phyloP scores from a whole-genome alignment of 2,888 invertebrate species.

The Polydrusus tereticollis region DNA sequence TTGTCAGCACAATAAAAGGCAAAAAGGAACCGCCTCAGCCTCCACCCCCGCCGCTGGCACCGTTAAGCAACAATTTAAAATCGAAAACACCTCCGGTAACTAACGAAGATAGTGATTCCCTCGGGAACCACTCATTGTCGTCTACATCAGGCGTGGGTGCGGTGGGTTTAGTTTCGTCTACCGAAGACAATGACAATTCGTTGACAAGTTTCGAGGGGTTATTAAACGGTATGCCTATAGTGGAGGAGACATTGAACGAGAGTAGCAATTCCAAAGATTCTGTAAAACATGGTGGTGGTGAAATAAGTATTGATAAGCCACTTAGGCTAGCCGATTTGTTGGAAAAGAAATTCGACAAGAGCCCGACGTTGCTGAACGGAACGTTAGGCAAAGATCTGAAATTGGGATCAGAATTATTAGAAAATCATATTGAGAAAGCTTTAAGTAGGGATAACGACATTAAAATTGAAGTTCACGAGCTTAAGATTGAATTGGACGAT shows the following conservation, averaged over 20 bases:
- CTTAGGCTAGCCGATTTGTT: conserved; percentile 85
- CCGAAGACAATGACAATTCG: conserved; percentile 72
- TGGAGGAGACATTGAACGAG: conserved; percentile 67
- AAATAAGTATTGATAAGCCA: conserved; percentile 72
- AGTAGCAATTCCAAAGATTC: conserved; percentile 71
- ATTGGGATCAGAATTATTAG: conserved; percentile 70
- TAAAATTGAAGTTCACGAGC: conserved; percentile 40
- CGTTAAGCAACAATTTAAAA: conserved; percentile 61
- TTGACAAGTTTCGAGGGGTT: conserved; percentile 75
- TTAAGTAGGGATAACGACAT: conserved; percentile 60
- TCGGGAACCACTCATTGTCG: conserved; percentile 71
- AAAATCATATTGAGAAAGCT: conserved; percentile 72
- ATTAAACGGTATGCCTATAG: conserved; percentile 72
- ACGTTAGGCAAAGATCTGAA: conserved; percentile 71
- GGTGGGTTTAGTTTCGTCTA: conserved; percentile 68
- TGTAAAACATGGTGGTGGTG: conserved; percentile 57
- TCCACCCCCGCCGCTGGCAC: conserved; percentile 69
- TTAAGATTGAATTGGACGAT: conserved; percentile 41
- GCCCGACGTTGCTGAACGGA: conserved; percentile 71
- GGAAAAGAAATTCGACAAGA: conserved; percentile 80
- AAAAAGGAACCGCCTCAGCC: conserved; percentile 67
- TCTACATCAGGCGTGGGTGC: conserved; percentile 67
- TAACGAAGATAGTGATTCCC: conserved; percentile 67
- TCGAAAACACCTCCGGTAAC: conserved; percentile 57
- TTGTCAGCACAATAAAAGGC: conserved; percentile 60